Evolutionary conservation across 2,797 vertebrate genomes (phyloP).

Genomic region (Psittacula derbiana): DNA sequence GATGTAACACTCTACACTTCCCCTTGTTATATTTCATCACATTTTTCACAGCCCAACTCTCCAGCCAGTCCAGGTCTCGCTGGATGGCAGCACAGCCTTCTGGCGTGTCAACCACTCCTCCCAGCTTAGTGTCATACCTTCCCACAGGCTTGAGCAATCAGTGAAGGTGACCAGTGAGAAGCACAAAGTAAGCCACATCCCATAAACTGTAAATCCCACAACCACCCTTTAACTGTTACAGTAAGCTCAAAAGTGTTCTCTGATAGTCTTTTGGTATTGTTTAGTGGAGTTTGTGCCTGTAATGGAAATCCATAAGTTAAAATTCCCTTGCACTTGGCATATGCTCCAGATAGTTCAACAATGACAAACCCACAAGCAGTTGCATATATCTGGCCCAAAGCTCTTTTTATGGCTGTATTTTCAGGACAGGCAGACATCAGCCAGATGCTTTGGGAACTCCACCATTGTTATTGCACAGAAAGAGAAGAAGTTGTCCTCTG

Average conservation of each 20-base stretch:
- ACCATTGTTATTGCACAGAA: not conserved
- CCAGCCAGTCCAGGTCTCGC: no score
- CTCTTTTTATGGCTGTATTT: not conserved
- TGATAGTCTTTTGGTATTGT: not conserved
- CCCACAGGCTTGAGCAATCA: not conserved
- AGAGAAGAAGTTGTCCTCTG: not conserved
- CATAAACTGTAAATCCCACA: not conserved
- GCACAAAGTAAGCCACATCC: not conserved
- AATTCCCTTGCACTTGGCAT: not conserved
- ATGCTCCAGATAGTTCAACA: not conserved
- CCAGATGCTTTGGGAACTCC: not conserved
- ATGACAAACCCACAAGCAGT: not conserved
- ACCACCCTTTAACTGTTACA: not conserved
- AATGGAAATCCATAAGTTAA: not conserved
- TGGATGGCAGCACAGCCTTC: no score
- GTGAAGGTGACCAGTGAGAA: not conserved
- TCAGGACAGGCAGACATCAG: not conserved
- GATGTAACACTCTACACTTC: no score
- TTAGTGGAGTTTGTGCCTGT: not conserved
- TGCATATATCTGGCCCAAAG: not conserved
- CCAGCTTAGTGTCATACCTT: not conserved
- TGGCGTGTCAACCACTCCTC: no score
- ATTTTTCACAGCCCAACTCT: no score
- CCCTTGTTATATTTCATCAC: no score
- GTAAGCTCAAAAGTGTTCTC: not conserved